These are phyloP conservation scores for Cheiracanthium punctorium DNA, from an alignment of 2,888 invertebrate genomes.

Conservation along the genomic window DNA sequence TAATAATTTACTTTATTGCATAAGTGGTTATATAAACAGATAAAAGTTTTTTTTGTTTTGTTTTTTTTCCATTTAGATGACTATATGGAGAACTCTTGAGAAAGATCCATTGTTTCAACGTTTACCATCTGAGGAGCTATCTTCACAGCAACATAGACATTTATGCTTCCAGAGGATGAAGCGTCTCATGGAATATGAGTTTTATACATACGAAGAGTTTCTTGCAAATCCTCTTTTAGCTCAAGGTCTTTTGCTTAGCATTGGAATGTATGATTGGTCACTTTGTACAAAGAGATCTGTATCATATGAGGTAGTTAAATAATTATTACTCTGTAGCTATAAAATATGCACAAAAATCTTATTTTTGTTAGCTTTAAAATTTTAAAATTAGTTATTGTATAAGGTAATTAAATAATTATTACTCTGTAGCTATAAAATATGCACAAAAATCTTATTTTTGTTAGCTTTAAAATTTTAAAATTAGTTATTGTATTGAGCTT, in stretches of 20 bases:
- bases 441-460: too few relatives aligned
- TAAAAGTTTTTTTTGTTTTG: too few relatives aligned
- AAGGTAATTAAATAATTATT: too few relatives aligned
- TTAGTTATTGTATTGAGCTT: too few relatives aligned
- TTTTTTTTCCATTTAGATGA: constrained; percentile 78
- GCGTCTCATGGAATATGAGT: constrained; percentile 81
- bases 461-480: too few relatives aligned
- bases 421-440: too few relatives aligned
- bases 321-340: too few relatives aligned
- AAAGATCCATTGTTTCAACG: constrained; percentile 86
- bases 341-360: too few relatives aligned
- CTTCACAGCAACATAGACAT: constrained; percentile 82
- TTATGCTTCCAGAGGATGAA: constrained; percentile 77
- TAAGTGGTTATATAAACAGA: too few relatives aligned
- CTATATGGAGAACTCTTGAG: constrained; percentile 87
- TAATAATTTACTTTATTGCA: too few relatives aligned
- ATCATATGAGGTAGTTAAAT: constrained; percentile 58
- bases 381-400: too few relatives aligned
- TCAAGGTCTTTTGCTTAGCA: constrained; percentile 74
- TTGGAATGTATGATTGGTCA: constrained; percentile 77
- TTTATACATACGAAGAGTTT: constrained; percentile 80
- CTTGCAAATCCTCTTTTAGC: constrained; percentile 75
- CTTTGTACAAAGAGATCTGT: constrained; percentile 75
- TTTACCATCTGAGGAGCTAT: constrained; percentile 80
- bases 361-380: too few relatives aligned